A percentile compares a stretch with the other conserved stretches of the same genome.
phyloP scores from a whole-genome alignment of 2,797 vertebrate species.

The Sebastes kiyomatsui region DNA sequence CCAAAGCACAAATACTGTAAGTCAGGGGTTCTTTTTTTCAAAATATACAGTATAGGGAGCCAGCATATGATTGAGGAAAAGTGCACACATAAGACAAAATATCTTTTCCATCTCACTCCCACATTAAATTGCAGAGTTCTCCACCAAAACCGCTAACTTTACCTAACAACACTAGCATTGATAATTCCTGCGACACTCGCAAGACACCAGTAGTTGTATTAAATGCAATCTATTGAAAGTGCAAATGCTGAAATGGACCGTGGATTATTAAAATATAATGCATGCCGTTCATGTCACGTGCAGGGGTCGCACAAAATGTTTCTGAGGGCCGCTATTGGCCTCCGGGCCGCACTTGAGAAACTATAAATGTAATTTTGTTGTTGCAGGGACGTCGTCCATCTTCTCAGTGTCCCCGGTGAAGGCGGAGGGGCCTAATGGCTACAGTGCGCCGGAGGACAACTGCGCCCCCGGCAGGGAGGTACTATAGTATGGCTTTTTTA shows the following conservation, averaged over 20 bases:
- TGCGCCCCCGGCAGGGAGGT: slow-evolving; percentile 86
- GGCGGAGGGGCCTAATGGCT: slow-evolving; percentile 84
- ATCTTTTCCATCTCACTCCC: background rate
- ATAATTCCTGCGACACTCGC: background rate
- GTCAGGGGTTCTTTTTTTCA: background rate
- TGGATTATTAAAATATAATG: no score
- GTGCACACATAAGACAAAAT: background rate
- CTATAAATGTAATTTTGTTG: background rate
- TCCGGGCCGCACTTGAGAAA: no score
- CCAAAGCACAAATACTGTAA: background rate
- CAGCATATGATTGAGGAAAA: no score
- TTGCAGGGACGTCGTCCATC: slow-evolving; percentile 85
- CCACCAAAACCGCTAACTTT: background rate
- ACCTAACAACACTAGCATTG: background rate
- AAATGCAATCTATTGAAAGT: background rate
- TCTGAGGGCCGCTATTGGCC: background rate
- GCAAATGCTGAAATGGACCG: background rate
- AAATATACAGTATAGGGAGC: background rate
- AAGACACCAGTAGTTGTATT: background rate
- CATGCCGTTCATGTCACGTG: background rate
- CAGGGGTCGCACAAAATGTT: background rate
- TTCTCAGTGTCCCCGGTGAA: slow-evolving; percentile 87
- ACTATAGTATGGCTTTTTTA: background rate
- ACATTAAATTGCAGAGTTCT: background rate
- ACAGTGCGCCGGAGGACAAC: slow-evolving; percentile 88